A percentile compares a stretch with the other conserved stretches of the same genome.
Evolutionary conservation across 1,140 invertebrate species (phyloP).

Genomic region (Linepithema humile): DNA sequence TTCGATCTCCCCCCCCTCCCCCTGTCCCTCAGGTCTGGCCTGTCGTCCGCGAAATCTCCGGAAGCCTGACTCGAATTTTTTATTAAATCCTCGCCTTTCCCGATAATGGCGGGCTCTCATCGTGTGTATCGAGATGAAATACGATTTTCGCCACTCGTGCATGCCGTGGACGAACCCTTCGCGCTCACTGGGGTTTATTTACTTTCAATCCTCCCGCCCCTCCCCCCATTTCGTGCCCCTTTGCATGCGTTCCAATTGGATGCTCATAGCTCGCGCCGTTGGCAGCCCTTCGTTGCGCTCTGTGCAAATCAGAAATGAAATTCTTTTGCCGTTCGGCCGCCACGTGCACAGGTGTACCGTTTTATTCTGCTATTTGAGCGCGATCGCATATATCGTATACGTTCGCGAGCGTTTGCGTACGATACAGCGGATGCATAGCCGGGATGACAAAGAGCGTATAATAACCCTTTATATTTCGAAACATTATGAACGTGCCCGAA

Average conservation of each 20-base stretch:
- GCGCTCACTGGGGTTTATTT: constrained; percentile 60
- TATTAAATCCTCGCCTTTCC: constrained; percentile 66
- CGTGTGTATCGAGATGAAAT: constrained; percentile 77
- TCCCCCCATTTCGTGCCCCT: background rate
- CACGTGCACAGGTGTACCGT: constrained; percentile 60
- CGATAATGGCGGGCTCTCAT: constrained; percentile 63
- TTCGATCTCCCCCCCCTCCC: background rate
- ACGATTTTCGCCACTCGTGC: constrained; percentile 68
- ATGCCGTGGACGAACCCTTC: constrained; percentile 6
- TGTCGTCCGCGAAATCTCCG: constrained; percentile 18
- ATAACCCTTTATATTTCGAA: constrained; percentile 4
- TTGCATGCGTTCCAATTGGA: constrained; percentile 58
- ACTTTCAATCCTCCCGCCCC: background rate
- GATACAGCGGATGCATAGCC: too few relatives aligned
- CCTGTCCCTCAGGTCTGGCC: background rate
- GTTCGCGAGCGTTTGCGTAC: background rate
- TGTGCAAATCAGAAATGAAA: constrained; percentile 69
- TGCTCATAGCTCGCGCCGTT: constrained; percentile 46
- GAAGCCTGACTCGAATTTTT: constrained; percentile 71
- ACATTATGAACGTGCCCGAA: background rate
- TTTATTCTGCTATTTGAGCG: constrained; percentile 31
- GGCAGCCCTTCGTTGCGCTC: constrained; percentile 55
- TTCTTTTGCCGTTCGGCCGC: constrained; percentile 63
- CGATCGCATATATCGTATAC: background rate
- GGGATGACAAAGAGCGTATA: background rate